Conservation (phyloP, 2,797 vertebrate species). For the Hirundo rustica region DNA sequence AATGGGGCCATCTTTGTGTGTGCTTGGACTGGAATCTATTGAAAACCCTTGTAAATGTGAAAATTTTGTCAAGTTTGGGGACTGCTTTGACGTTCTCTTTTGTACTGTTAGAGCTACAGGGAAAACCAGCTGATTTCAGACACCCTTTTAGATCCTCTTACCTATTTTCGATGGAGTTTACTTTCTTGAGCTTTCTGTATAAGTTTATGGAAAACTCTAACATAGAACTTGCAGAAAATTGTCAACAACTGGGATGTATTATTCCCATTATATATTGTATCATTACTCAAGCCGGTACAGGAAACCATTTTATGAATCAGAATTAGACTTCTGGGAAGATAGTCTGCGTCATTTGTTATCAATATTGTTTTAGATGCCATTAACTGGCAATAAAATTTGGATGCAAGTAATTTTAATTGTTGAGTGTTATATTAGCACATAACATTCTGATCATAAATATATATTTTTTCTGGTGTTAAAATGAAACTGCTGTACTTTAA, state of each 20-base stretch:
- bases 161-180: not conserved
- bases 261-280: not conserved
- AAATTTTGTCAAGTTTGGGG: not conserved
- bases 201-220: not conserved
- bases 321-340: conserved; percentile 56
- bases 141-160: not conserved
- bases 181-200: not conserved
- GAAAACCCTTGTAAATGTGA: not conserved
- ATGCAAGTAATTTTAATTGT: conserved; percentile 51
- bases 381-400: conserved; percentile 48
- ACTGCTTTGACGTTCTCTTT: not conserved
- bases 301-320: conserved; percentile 28
- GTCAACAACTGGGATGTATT: conserved; percentile 15
- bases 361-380: conserved; percentile 30
- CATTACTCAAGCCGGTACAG: not conserved
- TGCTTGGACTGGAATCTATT: not conserved
- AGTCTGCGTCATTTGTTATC: conserved; percentile 32
- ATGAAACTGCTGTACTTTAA: not conserved
- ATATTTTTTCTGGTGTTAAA: not conserved
- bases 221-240: not conserved
- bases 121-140: not conserved
- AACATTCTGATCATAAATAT: not conserved
- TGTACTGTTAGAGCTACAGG: not conserved
- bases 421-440: not conserved
- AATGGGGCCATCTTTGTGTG: not conserved